phyloP scores from a whole-genome alignment of 2,113 vertebrate genomes.

The Pseudopodoces humilis region DNA sequence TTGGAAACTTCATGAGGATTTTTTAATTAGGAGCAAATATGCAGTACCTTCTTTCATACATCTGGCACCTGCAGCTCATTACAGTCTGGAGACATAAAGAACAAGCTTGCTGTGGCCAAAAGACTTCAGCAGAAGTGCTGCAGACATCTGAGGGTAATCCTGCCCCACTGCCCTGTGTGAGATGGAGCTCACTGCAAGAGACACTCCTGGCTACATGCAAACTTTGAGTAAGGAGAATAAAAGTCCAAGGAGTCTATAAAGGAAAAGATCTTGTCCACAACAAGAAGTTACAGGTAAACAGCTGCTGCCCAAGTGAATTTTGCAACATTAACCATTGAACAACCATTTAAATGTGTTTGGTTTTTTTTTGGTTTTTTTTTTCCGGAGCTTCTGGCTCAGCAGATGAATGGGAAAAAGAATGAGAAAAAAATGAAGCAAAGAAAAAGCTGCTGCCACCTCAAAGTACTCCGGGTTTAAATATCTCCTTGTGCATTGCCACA shows the following conservation, averaged over 20 bases:
- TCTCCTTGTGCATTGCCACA: background rate
- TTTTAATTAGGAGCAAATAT: background rate
- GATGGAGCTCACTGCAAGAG: background rate
- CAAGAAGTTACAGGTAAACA: background rate
- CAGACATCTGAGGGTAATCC: background rate
- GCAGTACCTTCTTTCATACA: background rate
- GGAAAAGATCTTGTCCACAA: background rate
- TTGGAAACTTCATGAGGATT: background rate
- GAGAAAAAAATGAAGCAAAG: background rate
- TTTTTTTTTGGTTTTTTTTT: background rate
- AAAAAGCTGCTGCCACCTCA: background rate
- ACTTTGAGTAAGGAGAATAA: background rate
- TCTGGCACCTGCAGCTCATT: background rate
- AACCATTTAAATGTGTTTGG: background rate
- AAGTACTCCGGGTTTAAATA: background rate
- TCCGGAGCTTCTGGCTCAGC: background rate
- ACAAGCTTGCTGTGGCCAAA: background rate
- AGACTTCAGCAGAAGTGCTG: background rate
- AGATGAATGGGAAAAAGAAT: background rate
- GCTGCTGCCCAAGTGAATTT: background rate
- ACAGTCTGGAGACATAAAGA: background rate
- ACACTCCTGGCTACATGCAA: background rate
- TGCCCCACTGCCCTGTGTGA: background rate
- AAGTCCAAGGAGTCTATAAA: background rate
- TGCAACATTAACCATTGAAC: background rate